Evolutionary conservation across 1,140 invertebrate genomes (phyloP), one percentile per base, ranked within the genome.

Genomic region (Apis florea): DNA sequence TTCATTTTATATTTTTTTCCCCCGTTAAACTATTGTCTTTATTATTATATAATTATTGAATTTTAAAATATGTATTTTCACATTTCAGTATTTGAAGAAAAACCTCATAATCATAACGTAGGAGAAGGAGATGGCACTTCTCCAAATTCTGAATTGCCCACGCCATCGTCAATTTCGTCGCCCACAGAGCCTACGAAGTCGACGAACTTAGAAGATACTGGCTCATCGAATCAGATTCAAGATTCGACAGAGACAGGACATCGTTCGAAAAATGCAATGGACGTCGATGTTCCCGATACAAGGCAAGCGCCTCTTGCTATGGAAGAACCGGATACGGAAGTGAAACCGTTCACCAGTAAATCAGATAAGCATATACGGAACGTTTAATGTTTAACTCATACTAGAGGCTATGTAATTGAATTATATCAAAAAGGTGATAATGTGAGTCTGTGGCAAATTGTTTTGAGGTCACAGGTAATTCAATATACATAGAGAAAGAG

Each of bases 21-120:
- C 8, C 1, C 5, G 1, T 59, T 12, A 59, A 59, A 24, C 11
- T 12, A 17, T 58, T 21, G 17, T 58, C 6, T 8, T 6, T 19
- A n/a, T n/a, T 4, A 11, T 47, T 63, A 13, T 8, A 9, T 10
- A 13, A 8, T 49, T 12, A 6, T 49, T 15, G 6, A 49, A 47
- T 8, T 17, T 49, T 9, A 3, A 47, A 31, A 19, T 12, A 49
- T n/a, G 1, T 5, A 13, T 10, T n/a, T 15, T 24, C 31, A 3
- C 17, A n/a, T 66, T 83, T 11, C 85, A 96, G 96, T 96, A 75
- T 96, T 96, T 90, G 95, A 96, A 89, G 96, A 96, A 84, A 94
- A 95, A 77, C 94, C 95, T 19, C 92, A 93, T 64, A 87, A 92
- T 78, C 89, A 88, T 15, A 89, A 85, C 73, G 61, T 64, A 56